A percentile compares a stretch with the other conserved stretches of the same genome.
Conservation (phyloP, 2,113 vertebrate genomes). For the Alexandromys fortis region DNA sequence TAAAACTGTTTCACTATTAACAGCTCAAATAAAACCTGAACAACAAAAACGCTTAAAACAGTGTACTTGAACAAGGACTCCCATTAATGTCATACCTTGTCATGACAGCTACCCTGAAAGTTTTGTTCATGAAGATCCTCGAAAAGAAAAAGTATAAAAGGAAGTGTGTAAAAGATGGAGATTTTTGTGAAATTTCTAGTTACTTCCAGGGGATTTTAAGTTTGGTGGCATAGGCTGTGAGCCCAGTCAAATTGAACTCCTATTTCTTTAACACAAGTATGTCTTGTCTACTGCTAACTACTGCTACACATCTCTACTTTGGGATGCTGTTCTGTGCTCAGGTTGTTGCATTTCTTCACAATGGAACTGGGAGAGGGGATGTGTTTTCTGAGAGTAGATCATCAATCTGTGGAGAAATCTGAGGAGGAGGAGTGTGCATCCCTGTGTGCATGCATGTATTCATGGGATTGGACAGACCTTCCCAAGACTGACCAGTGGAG, state of each 20-base stretch:
- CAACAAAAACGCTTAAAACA: not conserved
- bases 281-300: not conserved
- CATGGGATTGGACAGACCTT: not conserved
- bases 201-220: not conserved
- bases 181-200: not conserved
- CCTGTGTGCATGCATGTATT: not conserved
- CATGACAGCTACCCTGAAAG: not conserved
- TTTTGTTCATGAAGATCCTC: not conserved
- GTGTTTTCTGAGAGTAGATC: not conserved
- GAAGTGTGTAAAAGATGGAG: not conserved
- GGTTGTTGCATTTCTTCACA: slow-evolving; percentile 44
- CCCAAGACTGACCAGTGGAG: not conserved
- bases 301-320: not conserved
- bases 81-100: not conserved
- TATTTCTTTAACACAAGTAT: not conserved
- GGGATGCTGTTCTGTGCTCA: not conserved
- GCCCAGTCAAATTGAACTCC: not conserved
- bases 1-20: not conserved
- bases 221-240: not conserved
- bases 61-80: not conserved
- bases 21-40: not conserved
- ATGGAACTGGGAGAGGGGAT: not conserved
- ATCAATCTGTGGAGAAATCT: not conserved
- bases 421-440: not conserved
- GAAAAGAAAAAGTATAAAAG: not conserved